Evolutionary conservation across 1,140 invertebrate species (phyloP).

Genomic region (Musca domestica): DNA sequence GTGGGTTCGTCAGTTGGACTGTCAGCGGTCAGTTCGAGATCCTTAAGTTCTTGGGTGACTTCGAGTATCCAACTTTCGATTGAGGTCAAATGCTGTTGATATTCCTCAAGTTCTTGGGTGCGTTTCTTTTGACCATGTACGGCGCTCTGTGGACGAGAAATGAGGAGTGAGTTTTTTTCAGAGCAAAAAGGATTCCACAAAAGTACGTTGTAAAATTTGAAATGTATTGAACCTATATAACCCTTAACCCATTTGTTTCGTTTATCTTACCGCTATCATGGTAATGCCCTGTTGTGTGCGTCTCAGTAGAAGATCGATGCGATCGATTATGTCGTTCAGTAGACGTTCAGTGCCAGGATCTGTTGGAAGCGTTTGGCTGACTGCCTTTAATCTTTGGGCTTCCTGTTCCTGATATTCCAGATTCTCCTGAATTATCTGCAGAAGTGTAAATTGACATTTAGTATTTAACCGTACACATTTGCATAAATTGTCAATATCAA

Average conservation of each 20-base stretch:
- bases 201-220: background rate
- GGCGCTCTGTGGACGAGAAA: slow-evolving; percentile 53
- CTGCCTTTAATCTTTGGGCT: slow-evolving; percentile 38
- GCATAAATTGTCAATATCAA: too few relatives aligned
- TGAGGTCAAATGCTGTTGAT: slow-evolving; percentile 63
- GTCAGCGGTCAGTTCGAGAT: slow-evolving; percentile 40
- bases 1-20: slow-evolving; percentile 43
- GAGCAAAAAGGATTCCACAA: too few relatives aligned
- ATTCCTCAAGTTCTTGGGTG: slow-evolving; percentile 60
- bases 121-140: slow-evolving; percentile 58
- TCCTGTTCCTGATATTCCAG: slow-evolving; percentile 47
- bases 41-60: slow-evolving; percentile 43
- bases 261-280: slow-evolving; percentile 46
- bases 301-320: slow-evolving; percentile 44
- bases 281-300: slow-evolving; percentile 50
- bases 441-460: too few relatives aligned
- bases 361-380: slow-evolving; percentile 39
- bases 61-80: slow-evolving; percentile 63
- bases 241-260: background rate
- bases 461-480: too few relatives aligned
- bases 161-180: too few relatives aligned
- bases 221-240: background rate
- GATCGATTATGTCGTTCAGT: slow-evolving; percentile 46
- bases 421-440: slow-evolving; percentile 51
- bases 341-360: slow-evolving; percentile 45